Percentiles rank a stretch among this genome's conserved stretches.
Evolutionary conservation across 2,797 vertebrate species (phyloP).

Genomic region (Schizopygopsis malacanthus): DNA sequence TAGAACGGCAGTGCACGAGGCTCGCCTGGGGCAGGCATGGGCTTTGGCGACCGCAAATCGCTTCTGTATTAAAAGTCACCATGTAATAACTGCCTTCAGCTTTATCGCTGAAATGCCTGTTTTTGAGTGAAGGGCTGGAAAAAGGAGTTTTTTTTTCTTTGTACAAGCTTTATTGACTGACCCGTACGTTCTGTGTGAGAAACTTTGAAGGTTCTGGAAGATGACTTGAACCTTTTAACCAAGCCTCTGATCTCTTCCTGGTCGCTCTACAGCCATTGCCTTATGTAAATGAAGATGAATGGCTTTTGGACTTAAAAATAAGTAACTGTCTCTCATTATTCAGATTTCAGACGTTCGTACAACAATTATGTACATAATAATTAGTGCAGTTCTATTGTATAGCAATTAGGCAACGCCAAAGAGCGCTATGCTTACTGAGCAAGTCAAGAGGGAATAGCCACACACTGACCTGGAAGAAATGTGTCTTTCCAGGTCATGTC

Average conservation of each 20-base stretch:
- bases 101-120: slow-evolving; percentile 82
- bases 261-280: slow-evolving; percentile 3
- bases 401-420: background rate
- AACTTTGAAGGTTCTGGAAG: slow-evolving; percentile 50
- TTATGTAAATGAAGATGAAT: slow-evolving; percentile 1
- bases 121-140: slow-evolving; percentile 61
- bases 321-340: background rate
- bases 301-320: background rate
- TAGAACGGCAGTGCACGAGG: slow-evolving; percentile 80
- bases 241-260: slow-evolving; percentile 27
- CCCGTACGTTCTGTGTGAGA: slow-evolving; percentile 47
- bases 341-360: background rate
- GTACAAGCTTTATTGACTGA: slow-evolving; percentile 75
- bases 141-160: slow-evolving; percentile 74
- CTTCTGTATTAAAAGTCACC: slow-evolving; percentile 86
- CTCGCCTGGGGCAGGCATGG: slow-evolving; percentile 81
- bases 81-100: slow-evolving; percentile 85
- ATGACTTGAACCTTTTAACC: slow-evolving; percentile 37
- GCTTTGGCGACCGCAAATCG: slow-evolving; percentile 84
- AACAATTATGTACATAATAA: background rate
- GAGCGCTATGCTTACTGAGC: slow-evolving; percentile 3
- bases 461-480: slow-evolving; percentile 64
- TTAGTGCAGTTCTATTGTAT: background rate
- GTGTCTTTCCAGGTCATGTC: slow-evolving; percentile 56
- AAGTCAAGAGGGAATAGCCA: slow-evolving; percentile 49